Percentiles rank a stretch among this genome's conserved stretches.
Evolutionary conservation across 2,888 invertebrate species (phyloP).

Genomic region (Aspidiotus destructor): DNA sequence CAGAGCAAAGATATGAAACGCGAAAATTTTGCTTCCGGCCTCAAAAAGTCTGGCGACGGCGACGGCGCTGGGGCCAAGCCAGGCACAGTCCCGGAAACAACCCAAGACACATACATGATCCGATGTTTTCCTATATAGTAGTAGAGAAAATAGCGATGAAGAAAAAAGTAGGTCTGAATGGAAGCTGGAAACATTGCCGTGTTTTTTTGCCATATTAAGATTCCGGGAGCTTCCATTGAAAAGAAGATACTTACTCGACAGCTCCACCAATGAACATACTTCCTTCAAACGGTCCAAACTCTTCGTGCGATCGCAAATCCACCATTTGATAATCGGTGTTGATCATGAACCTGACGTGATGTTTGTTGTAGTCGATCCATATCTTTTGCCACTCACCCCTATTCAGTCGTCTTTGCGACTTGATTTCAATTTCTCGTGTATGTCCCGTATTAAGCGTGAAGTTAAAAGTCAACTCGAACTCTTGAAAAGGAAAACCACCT

Average conservation of each 20-base stretch:
- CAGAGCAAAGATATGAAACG: too few species aligned
- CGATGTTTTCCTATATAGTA: too few species aligned
- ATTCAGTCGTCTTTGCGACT: slow-evolving; percentile 70
- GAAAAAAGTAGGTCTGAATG: too few species aligned
- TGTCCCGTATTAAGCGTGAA: slow-evolving; percentile 78
- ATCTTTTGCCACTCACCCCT: slow-evolving; percentile 94
- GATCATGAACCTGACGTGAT: slow-evolving; percentile 86
- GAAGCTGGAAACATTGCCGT: too few species aligned
- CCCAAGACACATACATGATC: too few species aligned
- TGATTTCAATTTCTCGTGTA: slow-evolving; percentile 69
- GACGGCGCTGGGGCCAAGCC: too few species aligned
- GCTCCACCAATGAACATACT: slow-evolving; percentile 91
- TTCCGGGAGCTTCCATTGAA: neutral
- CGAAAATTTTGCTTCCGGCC: too few species aligned
- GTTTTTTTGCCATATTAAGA: too few species aligned
- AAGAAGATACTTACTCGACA: slow-evolving; percentile 60
- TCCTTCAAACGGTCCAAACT: slow-evolving; percentile 85
- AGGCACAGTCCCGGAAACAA: too few species aligned
- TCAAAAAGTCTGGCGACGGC: too few species aligned
- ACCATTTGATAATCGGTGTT: slow-evolving; percentile 84
- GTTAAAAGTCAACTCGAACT: slow-evolving; percentile 79
- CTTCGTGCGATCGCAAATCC: slow-evolving; percentile 70
- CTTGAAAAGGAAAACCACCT: slow-evolving; percentile 42
- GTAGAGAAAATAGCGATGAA: too few species aligned
- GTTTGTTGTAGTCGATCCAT: slow-evolving; percentile 89